Conservation (phyloP, 2,113 vertebrate genomes). For the Romanogobio albipinnatus region DNA sequence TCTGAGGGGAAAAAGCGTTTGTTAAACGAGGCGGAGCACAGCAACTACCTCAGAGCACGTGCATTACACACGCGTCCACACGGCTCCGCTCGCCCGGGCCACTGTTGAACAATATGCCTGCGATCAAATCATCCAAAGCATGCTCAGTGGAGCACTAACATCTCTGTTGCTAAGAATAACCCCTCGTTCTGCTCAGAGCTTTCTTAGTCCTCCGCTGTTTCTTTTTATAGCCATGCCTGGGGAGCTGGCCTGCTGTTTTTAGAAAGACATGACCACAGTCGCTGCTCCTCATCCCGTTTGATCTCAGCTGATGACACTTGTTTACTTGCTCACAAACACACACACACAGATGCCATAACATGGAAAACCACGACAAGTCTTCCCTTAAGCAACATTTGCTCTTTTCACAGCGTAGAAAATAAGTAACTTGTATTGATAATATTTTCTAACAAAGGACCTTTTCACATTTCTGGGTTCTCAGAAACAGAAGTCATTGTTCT, state of each 20-base stretch:
- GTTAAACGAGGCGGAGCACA: not conserved
- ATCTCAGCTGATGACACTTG: slow-evolving; percentile 51
- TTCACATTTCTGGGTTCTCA: not conserved
- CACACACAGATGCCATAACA: not conserved
- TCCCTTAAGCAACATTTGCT: not conserved
- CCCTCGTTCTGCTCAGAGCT: slow-evolving; percentile 50
- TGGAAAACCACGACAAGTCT: not conserved
- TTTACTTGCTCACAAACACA: slow-evolving; percentile 36
- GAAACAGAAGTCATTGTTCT: not conserved
- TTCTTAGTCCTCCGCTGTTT: slow-evolving; percentile 59
- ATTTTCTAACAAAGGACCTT: not conserved
- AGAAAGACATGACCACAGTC: slow-evolving; percentile 56
- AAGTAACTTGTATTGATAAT: not conserved
- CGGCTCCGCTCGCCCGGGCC: not conserved
- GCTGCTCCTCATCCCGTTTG: slow-evolving; percentile 53
- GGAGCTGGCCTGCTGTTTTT: slow-evolving; percentile 53
- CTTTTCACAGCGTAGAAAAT: not conserved
- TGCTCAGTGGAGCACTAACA: slow-evolving; percentile 59
- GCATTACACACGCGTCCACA: slow-evolving; percentile 8
- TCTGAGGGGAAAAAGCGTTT: slow-evolving; percentile 7
- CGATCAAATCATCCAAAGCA: slow-evolving; percentile 57
- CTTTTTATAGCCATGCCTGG: slow-evolving; percentile 71
- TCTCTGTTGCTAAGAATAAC: slow-evolving; percentile 70
- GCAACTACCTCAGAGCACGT: slow-evolving; percentile 8
- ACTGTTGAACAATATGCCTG: slow-evolving; percentile 62